These are phyloP conservation scores for Odontamblyopus lacepedii DNA, from an alignment of 2,797 vertebrate species.

Conservation along the genomic window DNA sequence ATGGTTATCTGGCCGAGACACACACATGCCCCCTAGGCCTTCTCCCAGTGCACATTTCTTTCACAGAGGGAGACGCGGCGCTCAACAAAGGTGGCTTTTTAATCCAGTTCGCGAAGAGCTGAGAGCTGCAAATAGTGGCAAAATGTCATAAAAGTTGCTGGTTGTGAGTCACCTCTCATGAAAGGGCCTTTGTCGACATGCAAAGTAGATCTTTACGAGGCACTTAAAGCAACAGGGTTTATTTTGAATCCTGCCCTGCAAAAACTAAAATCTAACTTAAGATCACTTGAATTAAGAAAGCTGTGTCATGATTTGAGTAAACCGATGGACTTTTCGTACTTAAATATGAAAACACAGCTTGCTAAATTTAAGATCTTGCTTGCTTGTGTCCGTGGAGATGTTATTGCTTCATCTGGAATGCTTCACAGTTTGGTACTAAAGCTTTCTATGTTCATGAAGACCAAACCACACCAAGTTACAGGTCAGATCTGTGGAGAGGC, in stretches of 20 bases:
- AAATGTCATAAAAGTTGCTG: conserved; percentile 37
- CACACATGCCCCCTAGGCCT: conserved; percentile 55
- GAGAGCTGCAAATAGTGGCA: conserved; percentile 42
- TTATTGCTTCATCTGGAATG: no score
- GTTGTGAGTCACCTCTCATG: conserved; percentile 44
- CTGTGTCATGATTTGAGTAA: no score
- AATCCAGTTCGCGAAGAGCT: conserved; percentile 33
- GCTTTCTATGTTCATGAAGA: no score
- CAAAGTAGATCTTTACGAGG: conserved; percentile 3
- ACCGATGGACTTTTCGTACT: no score
- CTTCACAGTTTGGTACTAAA: no score
- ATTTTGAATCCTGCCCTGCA: conserved; percentile 7
- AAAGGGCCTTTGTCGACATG: conserved; percentile 38
- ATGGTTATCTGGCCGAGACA: conserved; percentile 69
- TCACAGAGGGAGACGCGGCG: conserved; percentile 47
- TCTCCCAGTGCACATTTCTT: conserved; percentile 54
- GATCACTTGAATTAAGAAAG: no score
- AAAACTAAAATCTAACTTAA: no score
- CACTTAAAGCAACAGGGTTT: conserved; percentile 7
- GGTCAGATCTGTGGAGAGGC: no score
- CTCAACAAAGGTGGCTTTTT: conserved; percentile 60
- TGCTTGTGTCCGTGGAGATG: no score
- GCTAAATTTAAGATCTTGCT: no score
- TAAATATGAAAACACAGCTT: no score
- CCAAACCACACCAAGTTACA: no score